These are phyloP conservation scores for Sus scrofa DNA, from an alignment of 2,113 vertebrate species.

Conservation along the genomic window DNA sequence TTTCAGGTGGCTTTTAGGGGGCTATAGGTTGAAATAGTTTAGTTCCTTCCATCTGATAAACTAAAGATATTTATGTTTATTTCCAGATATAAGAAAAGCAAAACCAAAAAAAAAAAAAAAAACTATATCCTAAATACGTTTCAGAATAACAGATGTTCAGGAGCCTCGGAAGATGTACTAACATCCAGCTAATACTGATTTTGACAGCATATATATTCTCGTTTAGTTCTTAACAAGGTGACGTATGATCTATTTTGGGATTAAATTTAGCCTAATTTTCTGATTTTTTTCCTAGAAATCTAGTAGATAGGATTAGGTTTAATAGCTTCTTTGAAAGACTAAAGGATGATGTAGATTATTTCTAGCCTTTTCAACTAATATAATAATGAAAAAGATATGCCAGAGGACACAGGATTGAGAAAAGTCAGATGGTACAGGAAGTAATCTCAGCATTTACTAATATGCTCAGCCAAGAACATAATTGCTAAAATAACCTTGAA, in stretches of 20 bases:
- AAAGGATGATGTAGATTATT: slow-evolving; percentile 69
- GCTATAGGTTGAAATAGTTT: background rate
- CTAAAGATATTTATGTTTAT: background rate
- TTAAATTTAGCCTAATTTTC: background rate
- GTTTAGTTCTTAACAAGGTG: background rate
- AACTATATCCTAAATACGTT: background rate
- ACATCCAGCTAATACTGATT: background rate
- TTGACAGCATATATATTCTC: background rate
- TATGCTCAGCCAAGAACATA: slow-evolving; percentile 71
- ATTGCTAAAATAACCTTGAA: slow-evolving; percentile 84
- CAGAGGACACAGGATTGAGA: background rate
- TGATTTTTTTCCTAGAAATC: background rate
- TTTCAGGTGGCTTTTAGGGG: background rate
- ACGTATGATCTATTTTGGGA: background rate
- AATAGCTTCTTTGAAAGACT: background rate
- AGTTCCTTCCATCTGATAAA: background rate
- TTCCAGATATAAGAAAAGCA: background rate
- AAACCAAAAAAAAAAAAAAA: background rate
- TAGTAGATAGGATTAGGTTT: background rate
- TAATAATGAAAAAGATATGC: slow-evolving; percentile 51
- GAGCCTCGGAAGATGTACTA: background rate
- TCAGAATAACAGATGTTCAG: background rate
- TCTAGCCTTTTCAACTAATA: slow-evolving; percentile 71
- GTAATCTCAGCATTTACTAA: slow-evolving; percentile 69
- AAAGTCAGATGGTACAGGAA: slow-evolving; percentile 62